A percentile compares a stretch with the other conserved stretches of the same genome.
Evolutionary conservation across 1,140 invertebrate species (phyloP).

Genomic region (Drosophila setifemur): DNA sequence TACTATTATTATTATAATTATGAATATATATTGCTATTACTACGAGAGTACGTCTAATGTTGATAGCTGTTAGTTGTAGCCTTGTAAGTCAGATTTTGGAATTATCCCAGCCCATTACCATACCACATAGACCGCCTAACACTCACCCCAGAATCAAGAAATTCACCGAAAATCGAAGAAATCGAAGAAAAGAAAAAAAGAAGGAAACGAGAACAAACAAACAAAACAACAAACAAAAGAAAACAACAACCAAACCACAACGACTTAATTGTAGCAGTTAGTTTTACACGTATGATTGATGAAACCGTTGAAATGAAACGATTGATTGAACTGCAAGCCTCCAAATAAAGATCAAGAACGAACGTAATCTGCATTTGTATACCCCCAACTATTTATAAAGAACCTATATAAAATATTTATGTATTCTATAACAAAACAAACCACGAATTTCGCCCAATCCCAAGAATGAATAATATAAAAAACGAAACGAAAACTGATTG

Average conservation of each 20-base stretch:
- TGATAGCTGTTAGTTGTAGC: conserved; percentile 43
- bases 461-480: conserved; percentile 27
- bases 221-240: neutral
- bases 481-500: conserved; percentile 19
- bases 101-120: conserved; percentile 1
- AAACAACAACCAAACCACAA: neutral
- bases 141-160: too few relatives aligned
- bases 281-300: neutral
- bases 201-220: conserved; percentile 7
- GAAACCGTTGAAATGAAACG: neutral
- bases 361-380: conserved; percentile 52
- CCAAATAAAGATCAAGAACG: conserved; percentile 5
- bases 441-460: conserved; percentile 55
- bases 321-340: neutral
- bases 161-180: conserved; percentile 7
- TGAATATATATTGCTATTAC: conserved; percentile 23
- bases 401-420: conserved; percentile 27
- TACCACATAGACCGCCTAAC: conserved; percentile 2
- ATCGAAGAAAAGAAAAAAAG: neutral
- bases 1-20: conserved; percentile 22
- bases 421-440: conserved; percentile 35
- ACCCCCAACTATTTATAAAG: conserved; percentile 44
- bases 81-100: conserved; percentile 14
- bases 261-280: conserved; percentile 29
- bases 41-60: conserved; percentile 31